A percentile compares a stretch with the other conserved stretches of the same genome.
These are phyloP conservation scores for Ceuthmochares aereus DNA, from an alignment of 2,113 vertebrate species.

Conservation along the genomic window DNA sequence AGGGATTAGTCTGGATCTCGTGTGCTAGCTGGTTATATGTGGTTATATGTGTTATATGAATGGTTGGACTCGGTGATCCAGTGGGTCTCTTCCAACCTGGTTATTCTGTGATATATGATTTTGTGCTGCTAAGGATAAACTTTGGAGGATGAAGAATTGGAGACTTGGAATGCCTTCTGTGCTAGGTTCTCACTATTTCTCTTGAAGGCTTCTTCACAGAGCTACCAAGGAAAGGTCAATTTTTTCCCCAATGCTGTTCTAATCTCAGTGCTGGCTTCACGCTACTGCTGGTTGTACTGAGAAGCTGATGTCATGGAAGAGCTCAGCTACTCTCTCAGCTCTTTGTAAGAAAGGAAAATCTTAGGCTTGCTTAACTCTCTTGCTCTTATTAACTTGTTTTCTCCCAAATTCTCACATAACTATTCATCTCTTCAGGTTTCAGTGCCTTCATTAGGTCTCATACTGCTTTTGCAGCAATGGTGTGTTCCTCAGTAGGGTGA, in stretches of 20 bases:
- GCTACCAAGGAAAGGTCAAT: constrained; percentile 66
- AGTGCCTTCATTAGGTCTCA: not conserved
- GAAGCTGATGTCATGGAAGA: not conserved
- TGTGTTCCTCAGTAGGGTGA: not conserved
- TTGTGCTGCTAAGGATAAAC: constrained; percentile 91
- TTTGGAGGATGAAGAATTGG: constrained; percentile 94
- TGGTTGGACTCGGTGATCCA: no score
- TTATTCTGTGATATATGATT: no score
- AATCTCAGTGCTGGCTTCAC: not conserved
- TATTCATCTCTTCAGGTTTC: not conserved
- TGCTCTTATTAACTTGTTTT: not conserved
- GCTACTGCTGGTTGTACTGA: not conserved
- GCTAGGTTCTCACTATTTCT: constrained; percentile 85
- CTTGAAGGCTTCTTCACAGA: constrained; percentile 87
- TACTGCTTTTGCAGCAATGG: not conserved
- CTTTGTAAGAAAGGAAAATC: no score
- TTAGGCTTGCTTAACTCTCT: not conserved
- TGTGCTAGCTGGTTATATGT: constrained; percentile 79
- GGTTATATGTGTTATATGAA: no score
- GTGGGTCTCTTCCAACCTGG: no score
- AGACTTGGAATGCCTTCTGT: constrained; percentile 92
- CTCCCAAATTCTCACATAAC: not conserved
- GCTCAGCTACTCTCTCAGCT: not conserved
- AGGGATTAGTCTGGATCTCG: constrained; percentile 77
- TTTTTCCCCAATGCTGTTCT: not conserved